Evolutionary conservation across 2,113 vertebrate genomes (phyloP).

Genomic region (Phalacrocorax brasilianus): DNA sequence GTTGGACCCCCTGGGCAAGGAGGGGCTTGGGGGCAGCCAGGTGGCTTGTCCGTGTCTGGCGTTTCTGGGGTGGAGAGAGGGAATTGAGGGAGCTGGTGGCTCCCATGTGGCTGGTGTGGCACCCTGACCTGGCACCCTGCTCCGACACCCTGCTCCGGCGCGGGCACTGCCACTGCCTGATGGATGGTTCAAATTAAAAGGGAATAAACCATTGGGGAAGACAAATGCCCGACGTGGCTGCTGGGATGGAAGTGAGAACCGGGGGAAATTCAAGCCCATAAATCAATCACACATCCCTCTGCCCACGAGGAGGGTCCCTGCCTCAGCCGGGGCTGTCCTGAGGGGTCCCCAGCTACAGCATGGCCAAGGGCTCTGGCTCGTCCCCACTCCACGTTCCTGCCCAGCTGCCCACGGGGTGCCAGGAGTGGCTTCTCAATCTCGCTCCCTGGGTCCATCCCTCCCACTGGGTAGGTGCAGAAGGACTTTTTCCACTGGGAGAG

Average conservation of each 20-base stretch:
- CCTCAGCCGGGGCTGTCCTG: neutral
- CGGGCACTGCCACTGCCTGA: neutral
- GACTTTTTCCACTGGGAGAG: neutral
- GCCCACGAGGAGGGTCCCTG: neutral
- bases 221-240: neutral
- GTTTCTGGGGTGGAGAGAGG: neutral
- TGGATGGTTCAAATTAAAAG: conserved; percentile 46
- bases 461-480: neutral
- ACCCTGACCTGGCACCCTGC: neutral
- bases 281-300: neutral
- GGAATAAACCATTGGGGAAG: neutral
- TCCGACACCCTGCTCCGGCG: neutral
- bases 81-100: conserved; percentile 38
- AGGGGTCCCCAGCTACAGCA: neutral
- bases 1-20: neutral
- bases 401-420: neutral
- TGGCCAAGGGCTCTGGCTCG: neutral
- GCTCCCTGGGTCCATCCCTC: neutral
- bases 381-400: neutral
- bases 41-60: neutral
- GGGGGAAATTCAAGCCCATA: conserved; percentile 39
- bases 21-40: neutral
- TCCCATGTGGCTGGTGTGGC: neutral
- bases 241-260: neutral
- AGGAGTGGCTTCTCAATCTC: neutral